These are phyloP conservation scores for Pangasius krempfi DNA, from an alignment of 2,797 vertebrate genomes.

Conservation along the genomic window DNA sequence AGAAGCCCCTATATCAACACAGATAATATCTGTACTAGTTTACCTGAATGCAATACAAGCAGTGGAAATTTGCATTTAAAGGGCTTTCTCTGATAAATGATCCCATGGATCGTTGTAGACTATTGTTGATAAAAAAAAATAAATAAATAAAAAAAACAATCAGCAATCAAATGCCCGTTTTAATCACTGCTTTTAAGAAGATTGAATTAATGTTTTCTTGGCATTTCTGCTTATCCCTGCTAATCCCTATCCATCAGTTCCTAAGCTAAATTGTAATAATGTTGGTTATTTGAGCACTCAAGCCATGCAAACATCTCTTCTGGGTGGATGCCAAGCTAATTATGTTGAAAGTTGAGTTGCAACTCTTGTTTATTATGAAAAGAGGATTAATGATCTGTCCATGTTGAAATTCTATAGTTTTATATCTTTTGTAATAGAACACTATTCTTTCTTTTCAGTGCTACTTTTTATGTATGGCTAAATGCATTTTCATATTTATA, in stretches of 20 bases:
- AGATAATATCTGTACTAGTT: constrained; percentile 25
- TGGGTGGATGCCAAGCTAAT: constrained; percentile 29
- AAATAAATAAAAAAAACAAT: background rate
- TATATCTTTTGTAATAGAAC: constrained; percentile 3
- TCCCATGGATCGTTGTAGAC: background rate
- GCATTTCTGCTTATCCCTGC: constrained; percentile 8
- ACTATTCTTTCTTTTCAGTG: background rate
- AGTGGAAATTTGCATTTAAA: constrained; percentile 6
- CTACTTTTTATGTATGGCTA: background rate
- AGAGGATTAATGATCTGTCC: background rate
- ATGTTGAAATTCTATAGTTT: constrained; percentile 5
- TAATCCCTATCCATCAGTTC: constrained; percentile 26
- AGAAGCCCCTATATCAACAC: constrained; percentile 23
- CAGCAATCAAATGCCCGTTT: background rate
- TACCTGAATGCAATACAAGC: background rate
- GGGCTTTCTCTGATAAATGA: background rate
- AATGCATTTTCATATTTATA: background rate
- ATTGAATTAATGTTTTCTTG: constrained; percentile 32
- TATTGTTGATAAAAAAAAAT: background rate
- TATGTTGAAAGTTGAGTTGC: constrained; percentile 31
- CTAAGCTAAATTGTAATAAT: constrained; percentile 36
- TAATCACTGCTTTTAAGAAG: constrained; percentile 37
- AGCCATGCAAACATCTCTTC: background rate
- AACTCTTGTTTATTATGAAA: background rate
- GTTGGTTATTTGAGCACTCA: constrained; percentile 31